A percentile compares a stretch with the other conserved stretches of the same genome.
phyloP scores from a whole-genome alignment of 2,888 invertebrate species.

The Prosapia bicincta region DNA sequence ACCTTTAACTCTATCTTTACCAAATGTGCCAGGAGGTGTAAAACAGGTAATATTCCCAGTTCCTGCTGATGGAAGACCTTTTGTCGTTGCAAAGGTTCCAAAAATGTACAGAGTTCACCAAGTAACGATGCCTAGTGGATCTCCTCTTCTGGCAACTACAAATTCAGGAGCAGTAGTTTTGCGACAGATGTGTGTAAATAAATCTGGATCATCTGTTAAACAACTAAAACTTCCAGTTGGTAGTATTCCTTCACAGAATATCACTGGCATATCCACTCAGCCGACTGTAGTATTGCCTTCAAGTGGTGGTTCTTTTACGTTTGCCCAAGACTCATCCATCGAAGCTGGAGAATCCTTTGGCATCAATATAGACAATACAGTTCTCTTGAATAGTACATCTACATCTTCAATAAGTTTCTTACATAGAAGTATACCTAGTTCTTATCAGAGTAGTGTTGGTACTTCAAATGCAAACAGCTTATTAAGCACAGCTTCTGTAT shows the following conservation, averaged over 20 bases:
- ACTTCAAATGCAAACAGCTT: neutral
- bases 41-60: slow-evolving; percentile 38
- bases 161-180: slow-evolving; percentile 34
- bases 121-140: slow-evolving; percentile 39
- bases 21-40: slow-evolving; percentile 31
- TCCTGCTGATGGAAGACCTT: slow-evolving; percentile 39
- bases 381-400: slow-evolving; percentile 42
- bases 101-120: slow-evolving; percentile 42
- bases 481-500: neutral
- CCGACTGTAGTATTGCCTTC: slow-evolving; percentile 46
- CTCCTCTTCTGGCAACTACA: slow-evolving; percentile 29
- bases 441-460: neutral
- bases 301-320: slow-evolving; percentile 37
- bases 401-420: slow-evolving; percentile 48
- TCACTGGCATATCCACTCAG: slow-evolving; percentile 47
- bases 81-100: slow-evolving; percentile 38
- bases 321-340: slow-evolving; percentile 30
- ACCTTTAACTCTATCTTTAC: slow-evolving; percentile 36
- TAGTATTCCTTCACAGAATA: slow-evolving; percentile 47
- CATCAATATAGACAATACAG: slow-evolving; percentile 45
- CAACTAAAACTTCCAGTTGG: slow-evolving; percentile 37
- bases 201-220: slow-evolving; percentile 33
- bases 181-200: slow-evolving; percentile 37
- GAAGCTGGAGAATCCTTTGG: slow-evolving; percentile 33
- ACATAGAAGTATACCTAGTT: slow-evolving; percentile 37